Evolutionary conservation across 2,113 vertebrate species (phyloP), one percentile per base, ranked within the genome.

Genomic region (Caranx ignobilis): DNA sequence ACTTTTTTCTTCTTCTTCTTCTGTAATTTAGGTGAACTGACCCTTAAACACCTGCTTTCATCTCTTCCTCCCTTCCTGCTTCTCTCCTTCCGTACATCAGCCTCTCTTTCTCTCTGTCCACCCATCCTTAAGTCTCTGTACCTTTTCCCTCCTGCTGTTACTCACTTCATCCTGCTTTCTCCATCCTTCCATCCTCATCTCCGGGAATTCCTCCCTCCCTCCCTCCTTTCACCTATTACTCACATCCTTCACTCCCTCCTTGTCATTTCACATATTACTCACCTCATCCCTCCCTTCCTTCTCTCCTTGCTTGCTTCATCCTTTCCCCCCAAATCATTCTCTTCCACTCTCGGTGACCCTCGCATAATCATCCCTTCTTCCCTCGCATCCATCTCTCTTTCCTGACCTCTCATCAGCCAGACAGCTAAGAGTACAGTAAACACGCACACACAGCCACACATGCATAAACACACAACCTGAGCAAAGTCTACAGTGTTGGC

Each of bases 351-450:
- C 18, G 12, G 16, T 75, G 39, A 9, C 31, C 39, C 54, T 19
- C 19, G 11, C 41, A 41, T 9, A 11, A 65, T 26, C 63, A 19
- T 9, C 13, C 64, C 61, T 43, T 8, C 37, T 68, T 26, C 61
- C 66, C 57, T 62, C 62, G 48, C 13, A 45, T 69, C 77, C 34
- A 39, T 69, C 78, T 21, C 50, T 37, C 78, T 41, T 41, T 47
- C 73, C 76, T 67, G 78, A 85, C 72, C 75, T 64, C 78, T 85
- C 71, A 57, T 55, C 47, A 3, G 61, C 60, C 81, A 79, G 85
- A 87, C 81, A 90, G 61, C 70, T 73, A 78, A 67, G 50, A n/a
- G 84, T 81, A 89, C 84, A 82, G 86, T 83, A 88, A 88, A 91
- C 84, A 91, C 67, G 75, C 71, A 48, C 67, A 78, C 71, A 48